A percentile compares a stretch with the other conserved stretches of the same genome.
These are phyloP conservation scores for Hydraecia micacea DNA, from an alignment of 2,888 invertebrate genomes.

Conservation along the genomic window DNA sequence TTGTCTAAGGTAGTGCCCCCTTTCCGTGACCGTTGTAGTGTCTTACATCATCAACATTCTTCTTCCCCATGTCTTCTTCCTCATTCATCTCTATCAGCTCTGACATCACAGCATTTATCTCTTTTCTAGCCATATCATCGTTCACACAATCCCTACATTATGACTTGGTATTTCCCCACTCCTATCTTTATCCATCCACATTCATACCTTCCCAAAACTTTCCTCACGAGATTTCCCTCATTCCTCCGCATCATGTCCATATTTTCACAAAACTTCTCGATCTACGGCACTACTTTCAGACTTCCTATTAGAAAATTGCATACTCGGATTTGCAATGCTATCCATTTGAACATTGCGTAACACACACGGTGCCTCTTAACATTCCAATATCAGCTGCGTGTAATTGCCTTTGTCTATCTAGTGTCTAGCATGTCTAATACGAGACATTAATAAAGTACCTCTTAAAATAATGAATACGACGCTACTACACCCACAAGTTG, in stretches of 20 bases:
- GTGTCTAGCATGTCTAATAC: not conserved
- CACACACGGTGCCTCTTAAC: not conserved
- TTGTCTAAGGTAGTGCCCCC: not conserved
- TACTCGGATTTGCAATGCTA: not conserved
- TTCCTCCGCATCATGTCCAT: not conserved
- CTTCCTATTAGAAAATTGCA: not conserved
- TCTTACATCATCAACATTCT: not conserved
- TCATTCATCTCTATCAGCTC: not conserved
- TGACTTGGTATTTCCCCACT: not conserved
- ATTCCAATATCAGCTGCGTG: not conserved
- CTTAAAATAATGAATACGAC: not conserved
- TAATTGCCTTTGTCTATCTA: not conserved
- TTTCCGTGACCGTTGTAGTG: not conserved
- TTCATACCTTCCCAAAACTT: not conserved
- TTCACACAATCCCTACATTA: not conserved
- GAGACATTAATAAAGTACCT: conserved; percentile 5
- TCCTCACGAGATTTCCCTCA: not conserved
- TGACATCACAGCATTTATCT: not conserved
- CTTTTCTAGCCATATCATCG: not conserved
- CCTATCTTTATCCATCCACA: not conserved
- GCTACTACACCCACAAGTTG: not conserved
- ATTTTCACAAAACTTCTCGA: not conserved
- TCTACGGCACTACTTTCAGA: not conserved
- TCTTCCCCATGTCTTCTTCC: not conserved
- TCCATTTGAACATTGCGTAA: not conserved